Evolutionary conservation across 2,888 invertebrate genomes (phyloP).

Genomic region (Nipponacmea schrenckii): DNA sequence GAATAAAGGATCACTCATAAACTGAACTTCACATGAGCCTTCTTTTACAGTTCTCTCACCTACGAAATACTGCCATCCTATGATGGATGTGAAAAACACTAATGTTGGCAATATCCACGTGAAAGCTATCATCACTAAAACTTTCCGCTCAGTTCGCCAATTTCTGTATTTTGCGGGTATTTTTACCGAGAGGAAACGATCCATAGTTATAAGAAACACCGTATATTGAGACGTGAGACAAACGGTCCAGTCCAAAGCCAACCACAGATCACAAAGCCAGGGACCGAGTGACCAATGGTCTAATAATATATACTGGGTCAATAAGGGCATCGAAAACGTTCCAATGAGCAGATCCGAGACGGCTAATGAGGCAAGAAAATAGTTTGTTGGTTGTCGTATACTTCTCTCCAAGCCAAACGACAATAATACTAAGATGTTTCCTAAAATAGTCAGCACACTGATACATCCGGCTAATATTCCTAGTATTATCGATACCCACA

Average conservation of each 20-base stretch:
- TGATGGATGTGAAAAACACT: slow-evolving; percentile 96
- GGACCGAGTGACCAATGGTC: slow-evolving; percentile 98
- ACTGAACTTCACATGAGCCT: slow-evolving; percentile 94
- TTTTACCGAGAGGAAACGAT: slow-evolving; percentile 98
- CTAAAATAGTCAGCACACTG: slow-evolving; percentile 90
- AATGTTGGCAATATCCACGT: slow-evolving; percentile 97
- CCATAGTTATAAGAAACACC: slow-evolving; percentile 96
- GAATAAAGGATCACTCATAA: slow-evolving; percentile 95
- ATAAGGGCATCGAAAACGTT: slow-evolving; percentile 97
- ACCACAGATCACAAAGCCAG: slow-evolving; percentile 95
- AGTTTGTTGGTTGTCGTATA: slow-evolving; percentile 94
- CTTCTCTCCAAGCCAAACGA: slow-evolving; percentile 94
- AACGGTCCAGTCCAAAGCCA: slow-evolving; percentile 98
- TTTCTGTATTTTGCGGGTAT: slow-evolving; percentile 96
- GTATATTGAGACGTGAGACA: slow-evolving; percentile 99
- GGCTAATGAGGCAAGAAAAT: slow-evolving; percentile 98
- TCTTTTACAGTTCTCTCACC: slow-evolving; percentile 88
- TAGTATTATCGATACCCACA: slow-evolving; percentile 90
- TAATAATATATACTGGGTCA: slow-evolving; percentile 95
- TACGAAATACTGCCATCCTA: slow-evolving; percentile 98
- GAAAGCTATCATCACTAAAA: slow-evolving; percentile 91
- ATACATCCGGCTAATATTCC: slow-evolving; percentile 87
- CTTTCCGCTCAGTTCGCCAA: slow-evolving; percentile 94
- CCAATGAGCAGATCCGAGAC: slow-evolving; percentile 98
- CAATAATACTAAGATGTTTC: slow-evolving; percentile 93